phyloP scores from a whole-genome alignment of 2,113 vertebrate genomes.

The Sphyrna mokarran region DNA sequence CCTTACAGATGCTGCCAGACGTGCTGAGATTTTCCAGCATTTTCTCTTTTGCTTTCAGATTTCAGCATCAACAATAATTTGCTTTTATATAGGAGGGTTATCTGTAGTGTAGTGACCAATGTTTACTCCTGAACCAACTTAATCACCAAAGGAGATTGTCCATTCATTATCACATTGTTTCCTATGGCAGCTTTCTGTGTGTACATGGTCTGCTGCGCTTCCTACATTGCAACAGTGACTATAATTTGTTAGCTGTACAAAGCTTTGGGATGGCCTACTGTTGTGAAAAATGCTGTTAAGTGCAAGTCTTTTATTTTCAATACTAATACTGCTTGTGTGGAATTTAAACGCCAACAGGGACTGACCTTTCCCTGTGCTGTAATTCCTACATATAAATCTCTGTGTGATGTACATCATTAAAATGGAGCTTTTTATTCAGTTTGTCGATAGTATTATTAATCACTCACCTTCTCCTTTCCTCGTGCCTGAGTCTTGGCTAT shows the following conservation, averaged over 20 bases:
- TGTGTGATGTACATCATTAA: background rate
- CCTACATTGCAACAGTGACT: background rate
- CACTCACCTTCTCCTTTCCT: background rate
- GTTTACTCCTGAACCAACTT: too few species aligned
- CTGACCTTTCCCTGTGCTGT: background rate
- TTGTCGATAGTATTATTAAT: background rate
- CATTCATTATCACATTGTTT: background rate
- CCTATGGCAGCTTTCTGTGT: background rate
- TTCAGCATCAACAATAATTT: too few species aligned
- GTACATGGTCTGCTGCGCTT: background rate
- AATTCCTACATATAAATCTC: background rate
- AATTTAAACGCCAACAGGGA: background rate
- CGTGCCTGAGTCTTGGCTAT: background rate
- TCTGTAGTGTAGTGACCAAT: too few species aligned
- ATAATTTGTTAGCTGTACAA: background rate
- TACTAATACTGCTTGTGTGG: background rate
- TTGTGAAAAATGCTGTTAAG: background rate
- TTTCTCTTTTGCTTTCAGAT: too few species aligned
- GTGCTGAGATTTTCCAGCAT: too few species aligned
- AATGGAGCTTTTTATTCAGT: background rate
- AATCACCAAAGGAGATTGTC: background rate
- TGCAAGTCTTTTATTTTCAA: background rate
- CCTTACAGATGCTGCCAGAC: too few species aligned
- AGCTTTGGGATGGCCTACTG: background rate
- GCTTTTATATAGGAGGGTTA: too few species aligned